Evolutionary conservation across 1,140 invertebrate species (phyloP).

Genomic region (Linepithema humile): DNA sequence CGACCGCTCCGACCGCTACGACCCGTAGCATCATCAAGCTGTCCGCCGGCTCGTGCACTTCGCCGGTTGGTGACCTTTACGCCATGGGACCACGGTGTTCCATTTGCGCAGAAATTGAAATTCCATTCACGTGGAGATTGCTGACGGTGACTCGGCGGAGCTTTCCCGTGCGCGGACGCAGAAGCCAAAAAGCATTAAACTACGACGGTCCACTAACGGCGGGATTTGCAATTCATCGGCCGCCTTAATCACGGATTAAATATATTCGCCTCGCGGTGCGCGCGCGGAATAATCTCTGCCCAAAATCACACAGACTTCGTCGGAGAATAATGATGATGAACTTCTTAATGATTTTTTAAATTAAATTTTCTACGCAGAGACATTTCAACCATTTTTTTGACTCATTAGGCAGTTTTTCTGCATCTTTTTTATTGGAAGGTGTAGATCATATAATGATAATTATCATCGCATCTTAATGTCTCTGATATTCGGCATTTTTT

Average conservation of each 20-base stretch:
- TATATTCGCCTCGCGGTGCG: constrained; percentile 37
- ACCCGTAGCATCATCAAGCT: constrained; percentile 66
- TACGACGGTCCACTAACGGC: constrained; percentile 60
- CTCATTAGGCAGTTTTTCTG: no score
- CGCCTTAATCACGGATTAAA: constrained; percentile 59
- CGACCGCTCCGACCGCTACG: constrained; percentile 66
- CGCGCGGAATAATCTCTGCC: constrained; percentile 48
- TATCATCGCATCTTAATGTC: not conserved
- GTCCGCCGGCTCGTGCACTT: constrained; percentile 31
- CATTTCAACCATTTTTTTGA: no score
- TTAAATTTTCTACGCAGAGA: no score
- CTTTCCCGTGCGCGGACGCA: not conserved
- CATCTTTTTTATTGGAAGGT: no score
- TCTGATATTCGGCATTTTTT: not conserved
- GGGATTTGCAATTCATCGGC: constrained; percentile 65
- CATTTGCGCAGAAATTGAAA: constrained; percentile 68
- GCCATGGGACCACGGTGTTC: constrained; percentile 66
- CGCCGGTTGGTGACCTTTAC: constrained; percentile 71
- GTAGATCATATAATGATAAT: not conserved
- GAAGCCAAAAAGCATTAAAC: constrained; percentile 60
- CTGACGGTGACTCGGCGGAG: constrained; percentile 24
- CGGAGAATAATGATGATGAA: no score
- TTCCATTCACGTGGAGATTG: constrained; percentile 59
- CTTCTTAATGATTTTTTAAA: no score
- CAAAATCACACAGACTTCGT: no score